Evolutionary conservation across 2,113 vertebrate genomes (phyloP).

Genomic region (Platysteira castanea): DNA sequence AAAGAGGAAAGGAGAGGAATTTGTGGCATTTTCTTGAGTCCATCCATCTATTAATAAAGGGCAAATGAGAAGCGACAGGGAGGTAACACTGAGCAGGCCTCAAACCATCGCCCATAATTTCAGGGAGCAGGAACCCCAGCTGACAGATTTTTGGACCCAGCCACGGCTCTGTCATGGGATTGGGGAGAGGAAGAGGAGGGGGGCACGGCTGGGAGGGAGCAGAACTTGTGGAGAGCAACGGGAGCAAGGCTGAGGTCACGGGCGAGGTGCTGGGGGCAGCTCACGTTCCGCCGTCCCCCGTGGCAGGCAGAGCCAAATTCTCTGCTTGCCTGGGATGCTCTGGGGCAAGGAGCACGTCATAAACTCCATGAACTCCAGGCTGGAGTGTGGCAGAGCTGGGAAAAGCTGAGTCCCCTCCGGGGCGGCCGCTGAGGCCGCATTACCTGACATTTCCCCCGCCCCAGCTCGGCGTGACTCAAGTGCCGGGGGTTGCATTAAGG

Average conservation of each 20-base stretch:
- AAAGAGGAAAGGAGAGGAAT: background rate
- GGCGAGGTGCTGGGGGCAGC: background rate
- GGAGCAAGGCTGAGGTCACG: background rate
- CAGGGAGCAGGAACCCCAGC: background rate
- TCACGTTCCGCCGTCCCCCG: accelerated
- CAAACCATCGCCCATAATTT: background rate
- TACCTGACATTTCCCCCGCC: conserved; percentile 14
- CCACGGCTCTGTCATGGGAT: background rate
- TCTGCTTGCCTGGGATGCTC: background rate
- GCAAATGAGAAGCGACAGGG: background rate
- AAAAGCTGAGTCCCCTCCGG: background rate
- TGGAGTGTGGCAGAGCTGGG: background rate
- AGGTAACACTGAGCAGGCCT: conserved; percentile 24
- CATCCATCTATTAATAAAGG: background rate
- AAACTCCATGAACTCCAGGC: background rate
- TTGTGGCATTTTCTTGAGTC: background rate
- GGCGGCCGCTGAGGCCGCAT: background rate
- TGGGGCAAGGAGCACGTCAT: background rate
- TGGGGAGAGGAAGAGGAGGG: background rate
- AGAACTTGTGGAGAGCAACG: background rate
- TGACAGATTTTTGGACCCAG: background rate
- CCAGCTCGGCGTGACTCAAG: conserved; percentile 18
- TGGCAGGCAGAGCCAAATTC: accelerated
- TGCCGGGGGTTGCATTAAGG: conserved; percentile 24
- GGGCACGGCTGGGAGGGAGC: background rate